These are phyloP conservation scores for Papilio helenus DNA, from an alignment of 1,140 invertebrate genomes.

Conservation along the genomic window DNA sequence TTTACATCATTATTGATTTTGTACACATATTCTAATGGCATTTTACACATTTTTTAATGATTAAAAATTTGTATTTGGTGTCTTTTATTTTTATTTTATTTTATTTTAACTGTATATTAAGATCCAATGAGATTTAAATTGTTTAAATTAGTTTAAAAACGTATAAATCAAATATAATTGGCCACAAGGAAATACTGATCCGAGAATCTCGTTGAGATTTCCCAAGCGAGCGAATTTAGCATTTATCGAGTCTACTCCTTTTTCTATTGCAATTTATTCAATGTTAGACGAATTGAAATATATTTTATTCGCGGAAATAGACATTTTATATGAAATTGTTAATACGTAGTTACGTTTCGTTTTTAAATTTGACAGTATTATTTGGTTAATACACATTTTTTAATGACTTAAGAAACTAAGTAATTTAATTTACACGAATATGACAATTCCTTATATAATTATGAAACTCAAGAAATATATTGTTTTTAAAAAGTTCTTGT, in stretches of 20 bases:
- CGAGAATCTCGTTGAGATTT: neutral
- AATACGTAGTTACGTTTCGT: neutral
- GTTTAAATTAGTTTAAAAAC: neutral
- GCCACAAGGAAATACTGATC: slow-evolving; percentile 2
- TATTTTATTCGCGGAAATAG: neutral
- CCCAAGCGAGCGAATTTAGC: neutral
- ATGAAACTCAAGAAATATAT: no score
- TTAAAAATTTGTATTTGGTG: neutral
- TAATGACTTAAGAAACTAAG: no score
- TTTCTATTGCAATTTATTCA: slow-evolving; percentile 9
- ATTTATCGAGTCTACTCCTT: slow-evolving; percentile 15
- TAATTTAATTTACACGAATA: no score
- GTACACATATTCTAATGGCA: neutral
- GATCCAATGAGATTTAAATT: neutral
- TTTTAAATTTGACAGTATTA: neutral
- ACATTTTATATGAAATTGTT: neutral
- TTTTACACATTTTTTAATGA: neutral
- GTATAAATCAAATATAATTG: slow-evolving; percentile 15
- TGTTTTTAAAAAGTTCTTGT: no score
- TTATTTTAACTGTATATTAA: neutral
- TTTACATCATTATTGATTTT: neutral
- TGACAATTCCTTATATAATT: no score
- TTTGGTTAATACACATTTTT: no score
- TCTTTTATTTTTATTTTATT: no score
- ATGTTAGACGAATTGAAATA: neutral